Conservation (phyloP, 2,113 vertebrate genomes). For the Trogon melanurus region DNA sequence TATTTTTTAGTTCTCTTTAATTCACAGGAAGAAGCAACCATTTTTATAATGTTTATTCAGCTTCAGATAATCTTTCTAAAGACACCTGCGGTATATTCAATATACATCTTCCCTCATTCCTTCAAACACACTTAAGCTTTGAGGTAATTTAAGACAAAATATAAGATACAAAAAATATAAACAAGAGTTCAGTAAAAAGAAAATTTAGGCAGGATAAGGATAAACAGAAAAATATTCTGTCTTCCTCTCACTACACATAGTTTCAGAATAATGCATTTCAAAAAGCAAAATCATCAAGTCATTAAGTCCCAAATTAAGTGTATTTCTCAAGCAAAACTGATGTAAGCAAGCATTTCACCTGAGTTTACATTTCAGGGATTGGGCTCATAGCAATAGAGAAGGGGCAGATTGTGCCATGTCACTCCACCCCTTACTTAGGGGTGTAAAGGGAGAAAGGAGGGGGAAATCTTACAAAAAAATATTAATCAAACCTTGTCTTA, state of each 20-base stretch:
- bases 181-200: slow-evolving; percentile 44
- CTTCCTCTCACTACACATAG: slow-evolving; percentile 21
- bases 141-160: slow-evolving; percentile 65
- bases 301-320: slow-evolving; percentile 8
- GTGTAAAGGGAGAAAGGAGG: neutral
- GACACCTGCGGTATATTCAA: slow-evolving; percentile 30
- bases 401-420: neutral
- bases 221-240: slow-evolving; percentile 64
- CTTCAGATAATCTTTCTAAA: slow-evolving; percentile 40
- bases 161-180: slow-evolving; percentile 25
- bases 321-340: slow-evolving; percentile 3
- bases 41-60: slow-evolving; percentile 74
- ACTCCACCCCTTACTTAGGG: neutral
- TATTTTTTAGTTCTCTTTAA: slow-evolving; percentile 10
- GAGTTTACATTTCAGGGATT: slow-evolving; percentile 10
- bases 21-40: slow-evolving; percentile 32
- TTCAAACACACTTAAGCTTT: slow-evolving; percentile 52
- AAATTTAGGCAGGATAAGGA: slow-evolving; percentile 64
- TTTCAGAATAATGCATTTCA: slow-evolving; percentile 54
- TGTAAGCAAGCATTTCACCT: neutral
- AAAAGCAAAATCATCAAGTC: slow-evolving; percentile 46
- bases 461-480: too few species aligned
- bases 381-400: neutral
- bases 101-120: slow-evolving; percentile 41
- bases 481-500: neutral